Evolutionary conservation across 2,797 vertebrate genomes (phyloP).

Genomic region (Carduelis carduelis): DNA sequence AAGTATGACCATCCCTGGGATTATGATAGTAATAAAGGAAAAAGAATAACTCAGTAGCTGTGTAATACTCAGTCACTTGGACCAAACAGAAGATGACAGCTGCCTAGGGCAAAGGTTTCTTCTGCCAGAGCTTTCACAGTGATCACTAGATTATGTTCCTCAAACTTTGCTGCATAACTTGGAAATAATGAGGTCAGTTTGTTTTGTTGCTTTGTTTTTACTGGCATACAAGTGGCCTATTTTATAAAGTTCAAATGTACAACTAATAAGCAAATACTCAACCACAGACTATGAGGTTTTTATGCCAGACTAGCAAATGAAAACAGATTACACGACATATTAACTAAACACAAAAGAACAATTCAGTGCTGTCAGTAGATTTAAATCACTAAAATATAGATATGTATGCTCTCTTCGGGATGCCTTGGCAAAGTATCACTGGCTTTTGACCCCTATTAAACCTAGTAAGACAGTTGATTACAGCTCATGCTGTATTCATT

Average conservation of each 20-base stretch:
- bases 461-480: not conserved
- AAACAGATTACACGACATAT: not conserved
- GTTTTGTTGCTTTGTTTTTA: not conserved
- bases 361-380: not conserved
- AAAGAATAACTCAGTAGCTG: not conserved
- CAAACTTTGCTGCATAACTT: conserved; percentile 5
- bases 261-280: not conserved
- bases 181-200: conserved; percentile 7
- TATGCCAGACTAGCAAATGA: not conserved
- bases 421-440: not conserved
- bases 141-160: not conserved
- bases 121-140: not conserved
- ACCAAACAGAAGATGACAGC: conserved; percentile 14
- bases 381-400: not conserved
- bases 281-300: not conserved
- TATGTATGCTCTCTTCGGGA: not conserved
- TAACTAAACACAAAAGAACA: not conserved
- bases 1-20: not conserved
- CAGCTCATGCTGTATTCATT: not conserved
- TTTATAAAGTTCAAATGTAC: conserved; percentile 7
- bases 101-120: conserved; percentile 1
- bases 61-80: not conserved
- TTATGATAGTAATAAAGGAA: not conserved
- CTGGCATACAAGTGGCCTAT: not conserved
- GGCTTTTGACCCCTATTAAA: not conserved